Evolutionary conservation across 2,888 invertebrate genomes (phyloP), one percentile per base, ranked within the genome.

Genomic region (Drosophila ustulata): DNA sequence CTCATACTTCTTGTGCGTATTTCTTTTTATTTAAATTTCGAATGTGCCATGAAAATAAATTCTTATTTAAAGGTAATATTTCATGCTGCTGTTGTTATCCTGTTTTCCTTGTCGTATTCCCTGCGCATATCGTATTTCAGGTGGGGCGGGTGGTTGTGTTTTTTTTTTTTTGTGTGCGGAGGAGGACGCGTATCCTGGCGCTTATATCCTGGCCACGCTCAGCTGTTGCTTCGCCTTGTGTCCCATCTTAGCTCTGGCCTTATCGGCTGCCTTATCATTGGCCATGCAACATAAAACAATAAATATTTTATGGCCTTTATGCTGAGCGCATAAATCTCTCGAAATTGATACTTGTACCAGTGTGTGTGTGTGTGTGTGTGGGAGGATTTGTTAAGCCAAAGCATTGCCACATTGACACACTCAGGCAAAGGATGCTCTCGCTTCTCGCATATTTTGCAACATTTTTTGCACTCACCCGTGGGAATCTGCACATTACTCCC

Each of bases 251-350:
- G 30, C 34, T 51, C 52, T 65, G 30, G 49, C 51, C 65, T 69
- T 78, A 75, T 78, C 71, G 55, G 49, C 62, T 68, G 67, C 82
- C 82, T 81, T 83, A 83, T 84, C 87, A 82, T 67, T 66, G 82
- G 56, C 78, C 80, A 64, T 67, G 68, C 67, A 77, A 75, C 71
- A 85, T 75, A 75, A 82, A 81, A 85, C 86, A 85, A 85, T 85
- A 88, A 85, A 85, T 85, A 85, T 88, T 88, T 85, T 88, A 85
- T 83, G 78, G 75, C 80, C 68, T 82, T 77, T 82, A 70, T 81
- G 75, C 79, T 55, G 59, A 75, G 58, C 75, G 72, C 72, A 85
- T 85, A 85, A 88, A 85, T 85, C 86, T 81, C 70, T 68, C 71
- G 79, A 85, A 85, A 85, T 81, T 82, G 88, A 85, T 88, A 88